phyloP scores from a whole-genome alignment of 1,140 invertebrate genomes.

The Tetragnatha versicolor region DNA sequence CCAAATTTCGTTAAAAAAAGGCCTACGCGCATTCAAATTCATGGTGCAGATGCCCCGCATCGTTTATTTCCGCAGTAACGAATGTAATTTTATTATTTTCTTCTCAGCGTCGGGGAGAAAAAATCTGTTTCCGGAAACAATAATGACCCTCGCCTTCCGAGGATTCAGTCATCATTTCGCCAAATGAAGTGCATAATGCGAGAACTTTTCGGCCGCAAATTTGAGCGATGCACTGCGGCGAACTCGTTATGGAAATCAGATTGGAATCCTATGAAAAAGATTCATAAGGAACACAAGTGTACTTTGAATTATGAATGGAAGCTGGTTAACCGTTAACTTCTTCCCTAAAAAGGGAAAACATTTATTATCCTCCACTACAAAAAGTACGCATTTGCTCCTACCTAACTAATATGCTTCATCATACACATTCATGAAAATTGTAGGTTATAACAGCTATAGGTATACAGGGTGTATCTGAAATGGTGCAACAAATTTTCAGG shows the following conservation, averaged over 20 bases:
- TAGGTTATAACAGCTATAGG: too few species aligned
- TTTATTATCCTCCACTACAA: too few species aligned
- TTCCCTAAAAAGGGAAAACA: too few species aligned
- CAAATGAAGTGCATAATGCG: slow-evolving; percentile 19
- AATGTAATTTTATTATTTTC: neutral
- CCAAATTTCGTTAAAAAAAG: slow-evolving; percentile 21
- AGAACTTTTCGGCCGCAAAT: neutral
- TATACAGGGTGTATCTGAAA: too few species aligned
- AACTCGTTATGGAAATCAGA: slow-evolving; percentile 8
- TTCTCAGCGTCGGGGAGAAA: neutral
- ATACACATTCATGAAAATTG: too few species aligned
- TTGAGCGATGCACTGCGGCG: neutral
- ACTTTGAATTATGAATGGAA: too few species aligned
- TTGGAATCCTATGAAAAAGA: slow-evolving; percentile 21
- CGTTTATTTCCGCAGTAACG: slow-evolving; percentile 25
- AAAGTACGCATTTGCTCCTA: too few species aligned
- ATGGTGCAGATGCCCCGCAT: neutral
- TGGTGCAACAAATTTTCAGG: too few species aligned
- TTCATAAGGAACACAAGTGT: neutral
- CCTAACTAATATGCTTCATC: too few species aligned
- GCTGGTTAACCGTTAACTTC: too few species aligned
- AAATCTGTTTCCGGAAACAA: slow-evolving; percentile 28
- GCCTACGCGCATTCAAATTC: slow-evolving; percentile 22
- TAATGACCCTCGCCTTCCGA: slow-evolving; percentile 18
- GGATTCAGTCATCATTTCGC: slow-evolving; percentile 6